A percentile compares a stretch with the other conserved stretches of the same genome.
Evolutionary conservation across 2,797 vertebrate species (phyloP).

Genomic region (Glyptemys insculpta): DNA sequence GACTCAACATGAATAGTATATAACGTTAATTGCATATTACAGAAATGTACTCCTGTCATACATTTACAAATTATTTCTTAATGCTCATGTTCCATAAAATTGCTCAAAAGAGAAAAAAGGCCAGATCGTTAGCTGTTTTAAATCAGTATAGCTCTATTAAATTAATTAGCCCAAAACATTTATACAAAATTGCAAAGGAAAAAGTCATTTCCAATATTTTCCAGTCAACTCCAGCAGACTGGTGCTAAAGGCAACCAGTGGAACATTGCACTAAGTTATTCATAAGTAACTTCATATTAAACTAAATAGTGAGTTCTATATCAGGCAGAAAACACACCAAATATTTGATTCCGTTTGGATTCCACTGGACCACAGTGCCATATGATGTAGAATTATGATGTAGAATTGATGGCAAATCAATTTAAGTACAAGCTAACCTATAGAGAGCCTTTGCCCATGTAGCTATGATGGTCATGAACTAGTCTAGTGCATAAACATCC

Average conservation of each 20-base stretch:
- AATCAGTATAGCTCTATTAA: slow-evolving; percentile 13
- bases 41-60: slow-evolving; percentile 8
- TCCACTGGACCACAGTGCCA: slow-evolving; percentile 43
- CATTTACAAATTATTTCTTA: slow-evolving; percentile 45
- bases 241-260: neutral
- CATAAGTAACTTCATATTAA: slow-evolving; percentile 58
- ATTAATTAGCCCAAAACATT: slow-evolving; percentile 31
- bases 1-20: slow-evolving; percentile 16
- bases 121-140: neutral
- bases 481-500: slow-evolving; percentile 44
- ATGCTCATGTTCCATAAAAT: neutral
- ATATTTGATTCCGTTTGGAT: slow-evolving; percentile 66
- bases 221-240: neutral
- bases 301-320: slow-evolving; percentile 52
- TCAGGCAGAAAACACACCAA: slow-evolving; percentile 8
- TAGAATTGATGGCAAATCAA: slow-evolving; percentile 46
- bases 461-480: slow-evolving; percentile 37
- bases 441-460: slow-evolving; percentile 57
- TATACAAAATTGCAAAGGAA: neutral
- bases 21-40: slow-evolving; percentile 1
- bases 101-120: neutral
- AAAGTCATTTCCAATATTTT: neutral
- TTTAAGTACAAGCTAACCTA: slow-evolving; percentile 63
- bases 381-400: slow-evolving; percentile 53
- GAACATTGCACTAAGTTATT: slow-evolving; percentile 21